Base-by-base conservation (phyloP, 2,113 vertebrate species). In the Typhlomys cinereus region DNA sequence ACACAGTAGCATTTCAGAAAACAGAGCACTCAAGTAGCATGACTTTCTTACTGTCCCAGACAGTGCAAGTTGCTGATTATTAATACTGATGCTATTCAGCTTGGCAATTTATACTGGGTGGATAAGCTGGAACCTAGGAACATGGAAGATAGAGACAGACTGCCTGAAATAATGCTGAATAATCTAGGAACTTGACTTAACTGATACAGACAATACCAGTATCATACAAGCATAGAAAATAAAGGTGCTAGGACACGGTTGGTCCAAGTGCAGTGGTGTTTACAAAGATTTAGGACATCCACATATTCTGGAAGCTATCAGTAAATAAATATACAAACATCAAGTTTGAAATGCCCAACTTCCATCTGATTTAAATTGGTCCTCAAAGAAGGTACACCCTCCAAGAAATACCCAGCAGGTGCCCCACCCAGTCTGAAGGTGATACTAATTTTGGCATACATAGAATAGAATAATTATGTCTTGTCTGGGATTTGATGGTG, bases 401-500 rank as follows among this genome's bases (percentile, higher is more conserved):
- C 57, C 66, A 1, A 20, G 82, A 90, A 73, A 27, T 59, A 79
- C 50, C 82, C 64, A 88, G 74, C 85, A 59, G 18, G 27, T 82
- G 44, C 52, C 52, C 48, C 44, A 2, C 79, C 88, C 91, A 62
- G 0, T 69, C 76, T 52, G 48, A 93, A 86, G 64, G 74, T 46
- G 79, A n/a, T n/a, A 12, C 62, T 64, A n/a, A 92, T 44, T 75
- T 91, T 93, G 59, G 6, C 86, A 52, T 41, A 59, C 73, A 59
- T 50, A 86, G 85, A 82, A 41, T 41, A 88, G 41, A 93, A 87
- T 50, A 76, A 41, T 36, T 83, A 18, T 11, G 48, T 93, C 69
- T 93, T 93, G 23, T 50, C 36, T 89, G 87, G 88, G 48, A 88
- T 94, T 94, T 88, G 74, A 82, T 91, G 54, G 89, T 62, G 50